Percentiles rank a stretch among this genome's conserved stretches.
These are phyloP conservation scores for Athripsodes cinereus DNA, from an alignment of 2,888 invertebrate genomes.

Conservation along the genomic window DNA sequence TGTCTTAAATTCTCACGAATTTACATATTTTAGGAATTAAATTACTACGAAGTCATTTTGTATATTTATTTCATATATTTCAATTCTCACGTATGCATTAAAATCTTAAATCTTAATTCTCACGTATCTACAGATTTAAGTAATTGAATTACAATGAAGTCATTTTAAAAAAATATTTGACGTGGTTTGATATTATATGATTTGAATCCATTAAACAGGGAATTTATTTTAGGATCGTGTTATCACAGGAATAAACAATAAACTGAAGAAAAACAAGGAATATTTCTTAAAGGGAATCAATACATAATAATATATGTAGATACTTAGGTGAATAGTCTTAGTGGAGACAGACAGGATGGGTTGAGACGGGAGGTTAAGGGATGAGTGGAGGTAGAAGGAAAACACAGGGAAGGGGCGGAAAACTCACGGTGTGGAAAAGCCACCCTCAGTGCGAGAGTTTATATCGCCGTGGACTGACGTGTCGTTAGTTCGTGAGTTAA, in stretches of 20 bases:
- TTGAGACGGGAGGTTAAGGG: neutral
- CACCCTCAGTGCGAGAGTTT: slow-evolving; percentile 23
- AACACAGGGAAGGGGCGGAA: slow-evolving; percentile 7
- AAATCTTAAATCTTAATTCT: no score
- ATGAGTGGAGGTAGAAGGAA: slow-evolving; percentile 11
- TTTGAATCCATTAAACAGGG: slow-evolving; percentile 15
- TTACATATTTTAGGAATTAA: no score
- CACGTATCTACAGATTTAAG: no score
- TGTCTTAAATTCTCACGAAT: no score
- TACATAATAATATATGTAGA: slow-evolving; percentile 21
- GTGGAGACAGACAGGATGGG: slow-evolving; percentile 21
- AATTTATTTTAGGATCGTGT: no score
- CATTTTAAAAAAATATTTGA: no score
- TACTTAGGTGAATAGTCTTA: slow-evolving; percentile 5
- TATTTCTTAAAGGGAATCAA: slow-evolving; percentile 25
- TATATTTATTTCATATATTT: no score
- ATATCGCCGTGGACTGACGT: slow-evolving; percentile 17
- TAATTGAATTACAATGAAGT: no score
- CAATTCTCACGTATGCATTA: no score
- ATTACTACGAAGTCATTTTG: no score
- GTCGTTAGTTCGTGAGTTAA: neutral
- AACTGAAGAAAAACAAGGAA: slow-evolving; percentile 18
- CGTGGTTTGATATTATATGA: neutral
- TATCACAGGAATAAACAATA: slow-evolving; percentile 17
- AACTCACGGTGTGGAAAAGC: slow-evolving; percentile 22